phyloP scores from a whole-genome alignment of 35 echinoderm and acorn worm genomes.

The Amphiura filiformis region DNA sequence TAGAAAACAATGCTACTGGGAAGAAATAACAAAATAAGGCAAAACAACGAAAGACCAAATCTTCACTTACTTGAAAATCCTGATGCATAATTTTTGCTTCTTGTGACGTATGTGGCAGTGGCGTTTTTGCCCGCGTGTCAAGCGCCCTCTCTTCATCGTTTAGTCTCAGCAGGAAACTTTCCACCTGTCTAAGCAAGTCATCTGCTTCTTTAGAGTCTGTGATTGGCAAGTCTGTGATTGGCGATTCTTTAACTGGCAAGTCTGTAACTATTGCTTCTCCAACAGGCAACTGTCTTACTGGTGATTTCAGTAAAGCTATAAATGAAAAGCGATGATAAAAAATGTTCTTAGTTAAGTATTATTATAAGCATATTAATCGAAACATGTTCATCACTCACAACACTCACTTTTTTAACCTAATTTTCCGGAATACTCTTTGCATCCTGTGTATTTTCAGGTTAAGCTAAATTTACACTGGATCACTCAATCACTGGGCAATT shows the following conservation, averaged over 20 bases:
- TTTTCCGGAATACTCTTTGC: too few relatives aligned
- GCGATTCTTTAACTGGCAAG: background rate
- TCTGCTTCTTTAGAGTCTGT: background rate
- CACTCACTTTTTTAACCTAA: too few relatives aligned
- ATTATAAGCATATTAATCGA: too few relatives aligned
- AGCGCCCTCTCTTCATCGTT: slow-evolving; percentile 49
- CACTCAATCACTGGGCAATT: too few relatives aligned
- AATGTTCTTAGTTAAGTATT: too few relatives aligned
- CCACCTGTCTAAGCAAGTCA: slow-evolving; percentile 15
- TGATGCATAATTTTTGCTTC: slow-evolving; percentile 17
- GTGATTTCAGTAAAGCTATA: background rate
- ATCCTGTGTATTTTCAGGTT: too few relatives aligned
- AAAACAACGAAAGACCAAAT: too few relatives aligned
- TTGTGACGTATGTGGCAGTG: slow-evolving; percentile 41
- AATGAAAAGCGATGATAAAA: background rate
- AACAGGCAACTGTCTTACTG: background rate
- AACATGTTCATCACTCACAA: too few relatives aligned
- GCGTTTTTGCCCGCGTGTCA: slow-evolving; percentile 28
- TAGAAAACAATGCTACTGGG: too few relatives aligned
- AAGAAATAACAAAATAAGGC: too few relatives aligned
- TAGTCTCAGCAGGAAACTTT: slow-evolving; percentile 35
- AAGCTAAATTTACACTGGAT: too few relatives aligned
- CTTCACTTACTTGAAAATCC: slow-evolving; percentile 16
- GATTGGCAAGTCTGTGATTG: background rate
- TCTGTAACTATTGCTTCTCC: background rate